Base-by-base conservation (phyloP, 1,140 invertebrate species). In the Palaemon carinicauda region DNA sequence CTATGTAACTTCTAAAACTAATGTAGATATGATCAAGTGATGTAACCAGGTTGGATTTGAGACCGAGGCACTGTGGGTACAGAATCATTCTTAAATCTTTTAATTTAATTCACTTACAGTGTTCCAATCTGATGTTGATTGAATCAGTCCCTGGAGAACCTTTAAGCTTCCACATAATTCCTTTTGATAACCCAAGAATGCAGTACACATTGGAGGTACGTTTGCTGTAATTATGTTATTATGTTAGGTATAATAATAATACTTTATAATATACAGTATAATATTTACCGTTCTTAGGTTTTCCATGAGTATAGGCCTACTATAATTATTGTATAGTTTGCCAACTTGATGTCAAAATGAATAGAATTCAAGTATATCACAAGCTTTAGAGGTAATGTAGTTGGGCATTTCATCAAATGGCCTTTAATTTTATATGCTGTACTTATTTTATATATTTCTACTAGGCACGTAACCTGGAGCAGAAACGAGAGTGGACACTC, bases 71-170 rank as follows among this genome's bases (percentile, higher is more conserved):
- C 17, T 56, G n/a, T 79, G 1, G 51, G 9, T 3, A 31, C 19
- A 19, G 24, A n/a, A 75, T 53, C 52, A 85, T n/a, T 84, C 17
- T 19, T 15, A 51, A 51, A 21, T 75, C 31, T 77, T 87, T 88
- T 89, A 89, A 77, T 29, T 91, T 90, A n/a, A n/a, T n/a, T 31
- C 69, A 24, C 50, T 51, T 52, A 15, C 92, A 98, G 97, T 98
- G 97, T 93, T 98, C 97, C 85, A 98, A 98, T 92, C 93, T 99
- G 92, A 99, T 99, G 97, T 92, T 99, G 74, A 97, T 98, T 90
- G 98, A 99, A 91, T 97, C 96, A 91, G 96, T 99, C 90, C 95
- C 96, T 52, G 96, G 96, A 50, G 97, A 98, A 90, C 97, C 97
- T 12, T 93, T 97, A 33, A 97, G 96, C 91, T 99, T 99, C 92